These are phyloP conservation scores for Drosophila neonasuta DNA, from an alignment of 2,888 invertebrate genomes.

Conservation along the genomic window DNA sequence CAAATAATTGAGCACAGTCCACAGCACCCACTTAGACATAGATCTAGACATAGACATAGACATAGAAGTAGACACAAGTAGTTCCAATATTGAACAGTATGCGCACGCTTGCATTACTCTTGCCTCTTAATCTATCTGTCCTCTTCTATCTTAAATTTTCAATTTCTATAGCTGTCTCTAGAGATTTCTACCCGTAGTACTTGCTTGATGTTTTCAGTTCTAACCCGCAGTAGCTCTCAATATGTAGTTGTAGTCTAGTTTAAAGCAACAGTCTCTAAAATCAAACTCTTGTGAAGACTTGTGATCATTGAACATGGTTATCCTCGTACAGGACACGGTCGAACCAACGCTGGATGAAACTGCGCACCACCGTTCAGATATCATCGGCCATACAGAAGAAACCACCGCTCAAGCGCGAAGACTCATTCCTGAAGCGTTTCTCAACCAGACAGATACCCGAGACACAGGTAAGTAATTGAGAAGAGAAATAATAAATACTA, in stretches of 20 bases:
- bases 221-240: constrained; percentile 31
- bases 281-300: constrained; percentile 8
- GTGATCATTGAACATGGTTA: constrained; percentile 51
- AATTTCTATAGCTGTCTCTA: constrained; percentile 7
- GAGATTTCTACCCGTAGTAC: background rate
- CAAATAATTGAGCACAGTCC: constrained; percentile 24
- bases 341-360: constrained; percentile 97
- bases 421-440: constrained; percentile 96
- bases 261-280: constrained; percentile 5
- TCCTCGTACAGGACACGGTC: constrained; percentile 89
- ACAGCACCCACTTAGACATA: constrained; percentile 44
- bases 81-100: constrained; percentile 16
- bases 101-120: constrained; percentile 44
- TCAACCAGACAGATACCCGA: constrained; percentile 95
- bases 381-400: constrained; percentile 95
- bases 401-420: constrained; percentile 94
- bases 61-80: constrained; percentile 15
- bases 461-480: constrained; percentile 85
- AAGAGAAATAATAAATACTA: background rate
- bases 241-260: constrained; percentile 31
- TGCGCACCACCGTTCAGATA: constrained; percentile 95
- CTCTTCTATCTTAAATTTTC: constrained; percentile 12
- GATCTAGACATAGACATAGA: constrained; percentile 6
- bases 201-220: constrained; percentile 45
- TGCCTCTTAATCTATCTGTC: constrained; percentile 16